Evolutionary conservation across 2,113 vertebrate genomes (phyloP), one percentile per base, ranked within the genome.

Genomic region (Micronycteris hirsuta): DNA sequence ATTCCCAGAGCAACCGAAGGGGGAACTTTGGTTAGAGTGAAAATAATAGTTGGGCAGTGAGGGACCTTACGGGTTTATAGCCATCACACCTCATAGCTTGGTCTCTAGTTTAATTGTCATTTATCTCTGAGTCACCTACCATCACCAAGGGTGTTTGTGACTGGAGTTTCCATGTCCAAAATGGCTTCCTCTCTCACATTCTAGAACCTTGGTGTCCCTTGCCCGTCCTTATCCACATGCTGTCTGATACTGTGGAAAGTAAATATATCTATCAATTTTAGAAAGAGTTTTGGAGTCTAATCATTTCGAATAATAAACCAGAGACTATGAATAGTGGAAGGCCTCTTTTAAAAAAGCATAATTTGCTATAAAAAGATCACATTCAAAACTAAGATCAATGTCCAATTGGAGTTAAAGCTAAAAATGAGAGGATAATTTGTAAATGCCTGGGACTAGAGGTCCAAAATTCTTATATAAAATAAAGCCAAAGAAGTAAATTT

Each of bases 271-370:
- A 78, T 33, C 19, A 33, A 70, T 68, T 61, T 68, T 6, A 43
- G 41, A 58, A 36, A 45, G 7, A 17, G 16, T 89, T 31, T 38
- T 17, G 1, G 3, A 63, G 3, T 52, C n/a, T 45, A 54, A 38
- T 45, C 4, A 78, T 28, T 65, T 94, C 47, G 19, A 63, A 61
- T 52, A 82, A 81, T 43, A 76, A 77, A 65, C 7, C n/a, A 96
- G 71, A 71, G 15, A 36, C 28, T 26, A 88, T 19, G 24, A 83
- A 61, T 14, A 2, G 3, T 70, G 2, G 31, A 91, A 58, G 45
- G 7, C 4, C 31, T 33, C 14, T 15, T 63, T 63, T 52, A 56
- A 70, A 86, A 47, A 71, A 70, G 15, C n/a, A 47, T 22, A 49
- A n/a, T 74, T 67, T 91, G 4, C n/a, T 82, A 15, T 68, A 31